Conservation (phyloP, 2,113 vertebrate species). For the Mobula birostris region DNA sequence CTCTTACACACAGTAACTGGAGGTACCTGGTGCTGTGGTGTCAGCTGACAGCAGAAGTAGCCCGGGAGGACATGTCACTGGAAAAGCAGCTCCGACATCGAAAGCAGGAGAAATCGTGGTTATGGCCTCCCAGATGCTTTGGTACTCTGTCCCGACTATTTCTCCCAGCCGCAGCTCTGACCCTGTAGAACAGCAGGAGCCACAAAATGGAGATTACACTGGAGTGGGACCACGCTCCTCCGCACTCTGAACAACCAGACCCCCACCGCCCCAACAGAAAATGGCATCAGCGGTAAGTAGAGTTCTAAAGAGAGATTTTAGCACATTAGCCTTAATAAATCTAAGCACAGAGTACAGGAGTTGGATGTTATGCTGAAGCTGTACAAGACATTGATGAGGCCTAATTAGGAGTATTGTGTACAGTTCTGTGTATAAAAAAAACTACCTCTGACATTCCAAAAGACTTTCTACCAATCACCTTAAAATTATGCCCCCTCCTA, state of each 20-base stretch:
- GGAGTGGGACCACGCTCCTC: not conserved
- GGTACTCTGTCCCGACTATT: not conserved
- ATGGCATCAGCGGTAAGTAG: too few species aligned
- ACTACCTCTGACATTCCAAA: too few species aligned
- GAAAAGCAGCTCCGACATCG: not conserved
- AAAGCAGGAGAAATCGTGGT: not conserved
- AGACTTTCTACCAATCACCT: too few species aligned
- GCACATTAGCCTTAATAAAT: too few species aligned
- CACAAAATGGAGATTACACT: not conserved
- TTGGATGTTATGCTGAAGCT: too few species aligned
- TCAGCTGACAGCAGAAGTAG: not conserved
- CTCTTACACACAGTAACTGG: not conserved
- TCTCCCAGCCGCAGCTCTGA: not conserved
- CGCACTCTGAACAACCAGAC: not conserved
- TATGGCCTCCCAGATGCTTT: not conserved
- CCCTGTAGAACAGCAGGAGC: not conserved
- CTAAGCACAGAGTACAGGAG: too few species aligned
- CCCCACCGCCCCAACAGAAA: not conserved
- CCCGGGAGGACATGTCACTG: not conserved
- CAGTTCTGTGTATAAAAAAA: too few species aligned
- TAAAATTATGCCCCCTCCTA: too few species aligned
- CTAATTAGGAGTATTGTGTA: too few species aligned
- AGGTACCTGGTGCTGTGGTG: not conserved
- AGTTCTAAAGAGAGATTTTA: too few species aligned
- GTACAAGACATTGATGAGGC: too few species aligned